These are phyloP conservation scores for Crotalus viridis DNA, from an alignment of 2,113 vertebrate species.

Conservation along the genomic window DNA sequence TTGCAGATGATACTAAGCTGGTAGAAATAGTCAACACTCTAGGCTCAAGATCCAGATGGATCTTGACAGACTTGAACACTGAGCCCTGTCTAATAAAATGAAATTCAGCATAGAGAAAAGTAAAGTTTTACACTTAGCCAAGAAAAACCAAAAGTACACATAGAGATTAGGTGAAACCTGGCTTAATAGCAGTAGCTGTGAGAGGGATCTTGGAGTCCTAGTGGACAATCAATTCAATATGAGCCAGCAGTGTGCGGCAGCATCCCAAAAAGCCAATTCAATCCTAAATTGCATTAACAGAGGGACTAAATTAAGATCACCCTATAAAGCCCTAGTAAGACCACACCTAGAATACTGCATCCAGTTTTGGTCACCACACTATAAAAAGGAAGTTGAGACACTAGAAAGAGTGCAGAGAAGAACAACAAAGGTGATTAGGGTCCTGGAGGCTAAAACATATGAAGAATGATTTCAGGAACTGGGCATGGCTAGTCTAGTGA, in stretches of 20 bases:
- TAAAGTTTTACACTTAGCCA: background rate
- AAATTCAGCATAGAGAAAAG: background rate
- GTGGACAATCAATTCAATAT: background rate
- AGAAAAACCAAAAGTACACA: background rate
- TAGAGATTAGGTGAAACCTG: background rate
- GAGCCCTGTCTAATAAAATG: background rate
- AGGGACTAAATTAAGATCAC: background rate
- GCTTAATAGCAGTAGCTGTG: background rate
- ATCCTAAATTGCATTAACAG: background rate
- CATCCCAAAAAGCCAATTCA: background rate
- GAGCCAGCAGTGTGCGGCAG: background rate
- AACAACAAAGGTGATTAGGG: background rate
- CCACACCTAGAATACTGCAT: background rate
- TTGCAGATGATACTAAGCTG: background rate
- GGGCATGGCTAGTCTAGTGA: background rate
- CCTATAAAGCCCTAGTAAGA: background rate
- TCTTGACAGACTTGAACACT: background rate
- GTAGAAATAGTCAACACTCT: background rate
- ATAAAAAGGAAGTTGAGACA: background rate
- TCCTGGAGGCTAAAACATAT: background rate
- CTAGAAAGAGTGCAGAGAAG: background rate
- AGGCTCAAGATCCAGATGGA: background rate
- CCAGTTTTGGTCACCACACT: too few species aligned
- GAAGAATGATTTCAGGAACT: background rate
- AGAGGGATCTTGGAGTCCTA: background rate